A percentile compares a stretch with the other conserved stretches of the same genome.
Conservation (phyloP, 2,888 invertebrate species). For the Eupithecia inturbata region DNA sequence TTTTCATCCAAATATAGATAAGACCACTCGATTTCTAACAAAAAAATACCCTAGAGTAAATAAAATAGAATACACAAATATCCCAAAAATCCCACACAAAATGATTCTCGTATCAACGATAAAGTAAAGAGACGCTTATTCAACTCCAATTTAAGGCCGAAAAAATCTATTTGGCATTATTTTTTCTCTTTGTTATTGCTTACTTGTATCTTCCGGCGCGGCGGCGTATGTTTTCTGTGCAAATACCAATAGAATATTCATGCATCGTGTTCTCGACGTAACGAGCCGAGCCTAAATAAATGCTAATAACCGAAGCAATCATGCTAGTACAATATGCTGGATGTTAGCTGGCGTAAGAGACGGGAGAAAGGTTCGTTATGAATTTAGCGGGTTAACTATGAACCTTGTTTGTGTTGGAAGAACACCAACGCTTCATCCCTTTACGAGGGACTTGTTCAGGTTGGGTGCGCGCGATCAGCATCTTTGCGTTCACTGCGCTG, state of each 20-base stretch:
- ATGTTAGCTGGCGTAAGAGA: slow-evolving; percentile 52
- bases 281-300: slow-evolving; percentile 74
- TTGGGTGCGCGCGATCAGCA: too few species aligned
- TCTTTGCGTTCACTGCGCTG: too few species aligned
- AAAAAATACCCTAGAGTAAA: background rate
- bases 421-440: too few species aligned
- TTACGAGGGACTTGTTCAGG: too few species aligned
- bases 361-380: slow-evolving; percentile 36
- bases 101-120: background rate
- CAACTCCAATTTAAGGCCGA: slow-evolving; percentile 19
- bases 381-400: too few species aligned
- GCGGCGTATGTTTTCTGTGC: slow-evolving; percentile 52
- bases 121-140: background rate
- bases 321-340: slow-evolving; percentile 71
- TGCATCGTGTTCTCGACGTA: slow-evolving; percentile 57
- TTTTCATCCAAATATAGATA: too few species aligned
- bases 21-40: too few species aligned
- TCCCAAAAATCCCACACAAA: background rate
- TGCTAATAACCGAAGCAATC: slow-evolving; percentile 76
- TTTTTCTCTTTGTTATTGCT: slow-evolving; percentile 40
- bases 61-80: background rate
- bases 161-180: slow-evolving; percentile 26
- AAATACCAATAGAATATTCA: slow-evolving; percentile 71
- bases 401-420: too few species aligned
- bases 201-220: slow-evolving; percentile 48